Evolutionary conservation across 1,140 invertebrate species (phyloP).

Genomic region (Belonocnema kinseyi): DNA sequence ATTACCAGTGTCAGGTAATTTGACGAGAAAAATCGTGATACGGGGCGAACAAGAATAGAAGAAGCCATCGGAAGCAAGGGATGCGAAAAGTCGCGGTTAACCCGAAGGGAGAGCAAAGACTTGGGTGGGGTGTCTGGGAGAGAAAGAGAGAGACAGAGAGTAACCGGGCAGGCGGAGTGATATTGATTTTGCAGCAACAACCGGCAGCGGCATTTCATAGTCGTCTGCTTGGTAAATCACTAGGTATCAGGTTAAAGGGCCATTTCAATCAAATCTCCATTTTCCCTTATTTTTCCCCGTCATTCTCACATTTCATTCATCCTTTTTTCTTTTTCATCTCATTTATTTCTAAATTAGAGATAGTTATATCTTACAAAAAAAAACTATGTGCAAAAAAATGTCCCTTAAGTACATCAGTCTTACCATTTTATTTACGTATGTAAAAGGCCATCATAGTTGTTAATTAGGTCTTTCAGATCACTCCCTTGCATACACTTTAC

Average conservation of each 20-base stretch:
- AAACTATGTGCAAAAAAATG: too few relatives aligned
- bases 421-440: too few relatives aligned
- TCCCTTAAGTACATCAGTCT: too few relatives aligned
- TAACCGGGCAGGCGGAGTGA: slow-evolving; percentile 38
- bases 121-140: slow-evolving; percentile 26
- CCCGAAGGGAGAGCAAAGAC: slow-evolving; percentile 29
- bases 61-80: slow-evolving; percentile 19
- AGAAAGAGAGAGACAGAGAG: slow-evolving; percentile 26
- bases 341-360: too few relatives aligned
- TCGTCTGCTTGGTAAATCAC: not conserved
- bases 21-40: slow-evolving; percentile 30
- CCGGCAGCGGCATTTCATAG: slow-evolving; percentile 49
- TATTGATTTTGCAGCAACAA: slow-evolving; percentile 58
- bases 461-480: too few relatives aligned
- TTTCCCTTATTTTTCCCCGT: not conserved
- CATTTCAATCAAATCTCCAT: not conserved
- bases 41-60: slow-evolving; percentile 21
- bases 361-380: too few relatives aligned
- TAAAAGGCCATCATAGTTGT: too few relatives aligned
- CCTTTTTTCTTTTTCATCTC: too few relatives aligned
- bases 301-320: too few relatives aligned
- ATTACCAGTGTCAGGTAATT: slow-evolving; percentile 29
- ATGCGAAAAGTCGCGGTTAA: slow-evolving; percentile 31
- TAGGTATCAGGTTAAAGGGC: not conserved
- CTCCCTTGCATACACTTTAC: too few relatives aligned